Conservation (phyloP, 1,140 invertebrate genomes). For the Anadara kagoshimensis region DNA sequence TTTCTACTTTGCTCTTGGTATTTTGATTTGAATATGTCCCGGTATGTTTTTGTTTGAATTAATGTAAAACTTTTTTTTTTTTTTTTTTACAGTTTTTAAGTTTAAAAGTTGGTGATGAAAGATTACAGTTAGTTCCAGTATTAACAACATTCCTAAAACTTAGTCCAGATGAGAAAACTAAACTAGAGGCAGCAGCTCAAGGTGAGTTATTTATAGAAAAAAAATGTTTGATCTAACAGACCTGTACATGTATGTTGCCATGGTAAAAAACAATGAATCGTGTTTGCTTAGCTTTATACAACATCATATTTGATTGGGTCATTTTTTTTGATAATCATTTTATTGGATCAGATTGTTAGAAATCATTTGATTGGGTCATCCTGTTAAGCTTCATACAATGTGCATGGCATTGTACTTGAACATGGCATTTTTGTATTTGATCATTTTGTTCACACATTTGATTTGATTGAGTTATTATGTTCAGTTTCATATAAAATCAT, state of each 20-base stretch:
- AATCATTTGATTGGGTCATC: too few species aligned
- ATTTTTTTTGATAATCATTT: too few species aligned
- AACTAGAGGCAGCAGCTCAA: conserved; percentile 83
- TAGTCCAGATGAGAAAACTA: conserved; percentile 88
- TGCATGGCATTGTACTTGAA: too few species aligned
- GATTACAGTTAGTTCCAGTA: conserved; percentile 90
- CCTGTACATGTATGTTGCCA: neutral
- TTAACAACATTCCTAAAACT: conserved; percentile 93
- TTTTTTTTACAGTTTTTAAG: conserved; percentile 92
- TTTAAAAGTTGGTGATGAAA: conserved; percentile 87
- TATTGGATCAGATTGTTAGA: too few species aligned
- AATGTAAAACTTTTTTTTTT: too few species aligned
- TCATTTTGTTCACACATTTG: neutral
- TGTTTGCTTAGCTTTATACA: neutral
- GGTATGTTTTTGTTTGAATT: too few species aligned
- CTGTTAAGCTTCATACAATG: too few species aligned
- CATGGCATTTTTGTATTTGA: too few species aligned
- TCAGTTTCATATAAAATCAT: neutral
- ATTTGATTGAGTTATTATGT: neutral
- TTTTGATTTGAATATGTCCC: too few species aligned
- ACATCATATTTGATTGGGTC: neutral
- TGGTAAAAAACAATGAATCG: neutral
- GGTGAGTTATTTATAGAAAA: conserved; percentile 47
- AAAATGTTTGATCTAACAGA: neutral
- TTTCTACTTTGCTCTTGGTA: too few species aligned